Conservation (phyloP, 2,888 invertebrate genomes). For the Abrostola triplasia region DNA sequence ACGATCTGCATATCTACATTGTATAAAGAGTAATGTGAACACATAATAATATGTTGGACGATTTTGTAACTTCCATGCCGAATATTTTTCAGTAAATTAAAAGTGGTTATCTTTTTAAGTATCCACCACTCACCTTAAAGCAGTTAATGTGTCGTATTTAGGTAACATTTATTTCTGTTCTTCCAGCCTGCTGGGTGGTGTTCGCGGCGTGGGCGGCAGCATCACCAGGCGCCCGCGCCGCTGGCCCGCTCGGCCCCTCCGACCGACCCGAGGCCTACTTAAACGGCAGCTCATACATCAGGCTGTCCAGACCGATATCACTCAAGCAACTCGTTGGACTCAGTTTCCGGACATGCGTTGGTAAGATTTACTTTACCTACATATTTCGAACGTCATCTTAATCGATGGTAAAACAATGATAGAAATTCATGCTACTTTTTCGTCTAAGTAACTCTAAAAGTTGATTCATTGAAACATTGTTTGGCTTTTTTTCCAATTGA, state of each 20-base stretch:
- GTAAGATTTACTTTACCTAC: conserved; percentile 76
- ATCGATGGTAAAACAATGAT: no score
- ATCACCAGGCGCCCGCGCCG: conserved; percentile 60
- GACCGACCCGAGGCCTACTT: conserved; percentile 94
- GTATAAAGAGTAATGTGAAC: no score
- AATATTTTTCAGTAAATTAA: no score
- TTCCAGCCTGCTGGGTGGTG: conserved; percentile 63
- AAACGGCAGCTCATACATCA: conserved; percentile 93
- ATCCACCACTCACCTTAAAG: neutral
- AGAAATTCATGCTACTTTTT: no score
- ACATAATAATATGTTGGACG: no score
- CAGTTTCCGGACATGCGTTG: conserved; percentile 94
- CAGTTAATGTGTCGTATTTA: neutral
- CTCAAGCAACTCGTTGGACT: conserved; percentile 94
- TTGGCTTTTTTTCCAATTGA: no score
- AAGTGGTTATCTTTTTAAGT: neutral
- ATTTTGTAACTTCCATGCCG: no score
- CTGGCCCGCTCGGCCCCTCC: conserved; percentile 85
- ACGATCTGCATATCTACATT: no score
- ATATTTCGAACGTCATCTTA: no score
- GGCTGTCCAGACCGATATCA: conserved; percentile 92
- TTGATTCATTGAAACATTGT: no score
- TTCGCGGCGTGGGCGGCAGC: conserved; percentile 58
- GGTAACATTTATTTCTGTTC: conserved; percentile 41
- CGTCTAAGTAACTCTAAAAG: no score